phyloP scores from a whole-genome alignment of 1,140 invertebrate species.

The Thrips palmi region DNA sequence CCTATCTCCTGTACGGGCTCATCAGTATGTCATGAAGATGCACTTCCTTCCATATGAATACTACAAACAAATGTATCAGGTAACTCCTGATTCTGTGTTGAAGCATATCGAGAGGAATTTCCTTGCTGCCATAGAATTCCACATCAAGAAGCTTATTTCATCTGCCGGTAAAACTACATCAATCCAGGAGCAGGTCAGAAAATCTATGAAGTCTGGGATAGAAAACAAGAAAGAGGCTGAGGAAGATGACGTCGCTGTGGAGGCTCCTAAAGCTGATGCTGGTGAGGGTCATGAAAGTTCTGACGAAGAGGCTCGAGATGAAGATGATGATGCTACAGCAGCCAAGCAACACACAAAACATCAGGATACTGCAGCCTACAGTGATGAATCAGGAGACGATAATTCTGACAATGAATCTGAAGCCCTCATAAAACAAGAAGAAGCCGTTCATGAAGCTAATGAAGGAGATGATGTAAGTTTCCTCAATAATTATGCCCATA shows the following conservation, averaged over 20 bases:
- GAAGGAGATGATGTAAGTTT: slow-evolving; percentile 18
- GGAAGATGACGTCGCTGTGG: slow-evolving; percentile 15
- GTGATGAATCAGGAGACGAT: slow-evolving; percentile 24
- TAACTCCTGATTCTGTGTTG: slow-evolving; percentile 39
- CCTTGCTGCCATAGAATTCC: slow-evolving; percentile 37
- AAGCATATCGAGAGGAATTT: slow-evolving; percentile 44
- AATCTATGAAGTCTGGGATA: slow-evolving; percentile 17
- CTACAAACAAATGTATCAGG: slow-evolving; percentile 48
- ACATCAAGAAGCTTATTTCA: slow-evolving; percentile 25
- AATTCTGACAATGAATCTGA: slow-evolving; percentile 66
- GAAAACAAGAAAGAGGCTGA: slow-evolving; percentile 19
- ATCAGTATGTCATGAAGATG: slow-evolving; percentile 31
- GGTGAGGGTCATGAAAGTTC: slow-evolving; percentile 37
- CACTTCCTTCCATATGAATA: slow-evolving; percentile 49
- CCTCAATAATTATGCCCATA: neutral
- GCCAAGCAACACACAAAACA: slow-evolving; percentile 28
- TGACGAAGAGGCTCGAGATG: slow-evolving; percentile 35
- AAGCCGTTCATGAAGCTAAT: slow-evolving; percentile 34
- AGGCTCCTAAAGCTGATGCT: slow-evolving; percentile 6
- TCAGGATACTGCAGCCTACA: slow-evolving; percentile 26
- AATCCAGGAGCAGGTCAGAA: neutral
- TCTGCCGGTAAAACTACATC: too few relatives aligned
- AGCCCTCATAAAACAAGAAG: slow-evolving; percentile 24
- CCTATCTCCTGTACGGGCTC: slow-evolving; percentile 28
- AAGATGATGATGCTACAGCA: slow-evolving; percentile 37